phyloP scores from a whole-genome alignment of 2,797 vertebrate genomes.

The Diglossa cyanea region DNA sequence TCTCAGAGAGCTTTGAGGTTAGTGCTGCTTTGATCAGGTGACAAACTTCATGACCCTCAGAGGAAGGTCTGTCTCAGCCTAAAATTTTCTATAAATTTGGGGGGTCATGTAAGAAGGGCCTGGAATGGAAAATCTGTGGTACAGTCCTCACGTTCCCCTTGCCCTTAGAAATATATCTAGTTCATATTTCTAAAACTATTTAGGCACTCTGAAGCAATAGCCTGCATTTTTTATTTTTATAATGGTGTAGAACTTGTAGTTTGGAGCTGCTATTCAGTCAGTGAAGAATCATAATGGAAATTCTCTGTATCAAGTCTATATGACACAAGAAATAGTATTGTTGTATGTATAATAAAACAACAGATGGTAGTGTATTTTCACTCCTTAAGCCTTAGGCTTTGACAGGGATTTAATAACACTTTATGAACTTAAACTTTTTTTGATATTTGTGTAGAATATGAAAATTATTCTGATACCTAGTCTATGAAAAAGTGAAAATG shows the following conservation, averaged over 20 bases:
- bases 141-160: not conserved
- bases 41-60: fast-evolving
- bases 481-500: not conserved
- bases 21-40: not conserved
- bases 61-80: not conserved
- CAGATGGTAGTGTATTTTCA: not conserved
- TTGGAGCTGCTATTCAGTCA: not conserved
- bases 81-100: not conserved
- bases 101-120: not conserved
- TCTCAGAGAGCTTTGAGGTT: not conserved
- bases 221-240: not conserved
- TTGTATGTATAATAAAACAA: not conserved
- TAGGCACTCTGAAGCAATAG: not conserved
- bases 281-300: not conserved
- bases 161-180: not conserved
- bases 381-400: not conserved
- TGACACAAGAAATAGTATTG: not conserved
- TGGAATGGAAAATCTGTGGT: not conserved
- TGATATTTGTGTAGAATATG: not conserved
- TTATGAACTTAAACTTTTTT: not conserved
- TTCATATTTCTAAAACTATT: not conserved
- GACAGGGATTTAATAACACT: not conserved
- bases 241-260: not conserved
- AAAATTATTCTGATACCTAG: not conserved
- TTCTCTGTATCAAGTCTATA: not conserved